These are phyloP conservation scores for Xenopus borealis DNA, from an alignment of 2,113 vertebrate genomes.

Conservation along the genomic window DNA sequence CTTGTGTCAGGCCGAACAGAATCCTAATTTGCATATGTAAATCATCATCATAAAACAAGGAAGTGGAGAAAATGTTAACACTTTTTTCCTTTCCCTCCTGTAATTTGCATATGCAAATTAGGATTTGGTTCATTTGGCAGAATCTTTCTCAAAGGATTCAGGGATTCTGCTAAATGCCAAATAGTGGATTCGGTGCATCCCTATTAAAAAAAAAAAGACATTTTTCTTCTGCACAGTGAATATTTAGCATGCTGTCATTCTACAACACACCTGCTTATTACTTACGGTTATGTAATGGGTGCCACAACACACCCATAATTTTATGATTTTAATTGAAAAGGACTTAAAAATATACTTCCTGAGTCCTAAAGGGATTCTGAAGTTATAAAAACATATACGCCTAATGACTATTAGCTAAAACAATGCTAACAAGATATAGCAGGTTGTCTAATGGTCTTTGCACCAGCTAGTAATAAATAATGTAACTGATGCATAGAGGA, in stretches of 20 bases:
- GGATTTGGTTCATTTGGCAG: too few species aligned
- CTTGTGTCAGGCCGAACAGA: too few species aligned
- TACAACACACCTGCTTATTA: background rate
- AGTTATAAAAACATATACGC: background rate
- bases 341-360: background rate
- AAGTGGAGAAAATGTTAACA: too few species aligned
- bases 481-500: too few species aligned
- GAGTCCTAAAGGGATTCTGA: background rate
- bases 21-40: too few species aligned
- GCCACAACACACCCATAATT: background rate
- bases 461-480: background rate
- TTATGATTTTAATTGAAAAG: background rate
- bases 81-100: too few species aligned
- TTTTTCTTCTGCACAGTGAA: background rate
- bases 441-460: background rate
- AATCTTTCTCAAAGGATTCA: too few species aligned
- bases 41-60: too few species aligned
- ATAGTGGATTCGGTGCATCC: too few species aligned
- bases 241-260: too few species aligned
- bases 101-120: too few species aligned
- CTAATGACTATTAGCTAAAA: background rate
- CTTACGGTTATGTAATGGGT: background rate
- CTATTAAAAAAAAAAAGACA: background rate
- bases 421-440: background rate
- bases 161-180: too few species aligned